Percentiles rank a stretch among this genome's conserved stretches.
phyloP scores from a whole-genome alignment of 2,113 vertebrate species.

The Odocoileus virginianus region DNA sequence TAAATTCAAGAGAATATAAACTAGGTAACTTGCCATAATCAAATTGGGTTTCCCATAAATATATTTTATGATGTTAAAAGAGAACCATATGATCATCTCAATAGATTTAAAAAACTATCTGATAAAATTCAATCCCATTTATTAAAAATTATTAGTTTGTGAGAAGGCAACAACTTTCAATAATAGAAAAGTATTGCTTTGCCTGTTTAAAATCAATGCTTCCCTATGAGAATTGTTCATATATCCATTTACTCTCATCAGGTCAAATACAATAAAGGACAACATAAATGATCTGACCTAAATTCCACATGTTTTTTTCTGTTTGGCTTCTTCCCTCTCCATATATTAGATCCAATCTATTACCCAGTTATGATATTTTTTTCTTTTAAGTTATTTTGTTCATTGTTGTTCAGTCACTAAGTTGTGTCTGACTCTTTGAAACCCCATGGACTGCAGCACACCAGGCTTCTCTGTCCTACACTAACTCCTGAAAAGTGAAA shows the following conservation, averaged over 20 bases:
- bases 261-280: background rate
- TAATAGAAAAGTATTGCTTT: background rate
- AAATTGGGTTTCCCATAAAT: background rate
- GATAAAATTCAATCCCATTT: background rate
- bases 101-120: background rate
- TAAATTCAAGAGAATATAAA: background rate
- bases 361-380: background rate
- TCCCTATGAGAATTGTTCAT: background rate
- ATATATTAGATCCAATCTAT: background rate
- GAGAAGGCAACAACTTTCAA: background rate
- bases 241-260: background rate
- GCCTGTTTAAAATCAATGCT: background rate
- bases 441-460: background rate
- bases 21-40: background rate
- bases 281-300: background rate
- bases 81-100: background rate
- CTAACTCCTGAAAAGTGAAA: background rate
- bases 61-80: background rate
- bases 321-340: background rate
- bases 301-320: background rate
- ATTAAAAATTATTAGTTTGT: background rate
- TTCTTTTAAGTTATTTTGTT: background rate
- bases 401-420: background rate
- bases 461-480: background rate
- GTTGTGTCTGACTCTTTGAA: background rate